Conservation (phyloP, 2,797 vertebrate genomes). For the Alfaro cultratus region DNA sequence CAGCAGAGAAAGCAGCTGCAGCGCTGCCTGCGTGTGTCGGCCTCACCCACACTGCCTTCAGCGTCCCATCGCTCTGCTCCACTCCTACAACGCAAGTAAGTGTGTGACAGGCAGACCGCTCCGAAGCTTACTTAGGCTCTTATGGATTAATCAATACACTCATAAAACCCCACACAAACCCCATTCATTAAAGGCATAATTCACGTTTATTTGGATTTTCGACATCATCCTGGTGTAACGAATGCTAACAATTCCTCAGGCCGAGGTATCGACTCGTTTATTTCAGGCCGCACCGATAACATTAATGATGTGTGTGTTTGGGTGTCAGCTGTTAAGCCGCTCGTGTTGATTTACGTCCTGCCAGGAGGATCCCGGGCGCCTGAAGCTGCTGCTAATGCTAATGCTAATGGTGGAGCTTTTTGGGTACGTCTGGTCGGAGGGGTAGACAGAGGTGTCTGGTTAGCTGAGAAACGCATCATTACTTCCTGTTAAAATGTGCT, state of each 20-base stretch:
- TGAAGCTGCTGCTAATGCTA: not conserved
- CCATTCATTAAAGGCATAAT: slow-evolving; percentile 39
- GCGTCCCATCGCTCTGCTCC: slow-evolving; percentile 46
- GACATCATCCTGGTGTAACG: slow-evolving; percentile 4
- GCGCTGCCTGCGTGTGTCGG: slow-evolving; percentile 22
- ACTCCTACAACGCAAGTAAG: slow-evolving; percentile 23
- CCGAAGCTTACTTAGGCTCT: slow-evolving; percentile 42
- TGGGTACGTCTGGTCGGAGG: not conserved
- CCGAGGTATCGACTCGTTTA: slow-evolving; percentile 12
- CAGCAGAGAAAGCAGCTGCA: slow-evolving; percentile 26
- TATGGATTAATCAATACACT: slow-evolving; percentile 58
- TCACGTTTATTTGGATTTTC: slow-evolving; percentile 16
- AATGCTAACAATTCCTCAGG: slow-evolving; percentile 20
- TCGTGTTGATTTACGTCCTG: not conserved
- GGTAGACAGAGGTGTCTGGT: not conserved
- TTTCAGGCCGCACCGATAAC: slow-evolving; percentile 12
- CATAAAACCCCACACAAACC: slow-evolving; percentile 46
- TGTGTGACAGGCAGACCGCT: slow-evolving; percentile 39
- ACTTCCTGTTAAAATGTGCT: not conserved
- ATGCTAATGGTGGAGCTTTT: not conserved
- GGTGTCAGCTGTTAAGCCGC: slow-evolving; percentile 4
- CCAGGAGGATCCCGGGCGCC: not conserved
- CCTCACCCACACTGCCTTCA: slow-evolving; percentile 43
- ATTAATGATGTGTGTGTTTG: slow-evolving; percentile 5
- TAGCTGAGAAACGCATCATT: not conserved